phyloP scores from a whole-genome alignment of 1,140 invertebrate genomes.

The Ctenoplectra terminalis region DNA sequence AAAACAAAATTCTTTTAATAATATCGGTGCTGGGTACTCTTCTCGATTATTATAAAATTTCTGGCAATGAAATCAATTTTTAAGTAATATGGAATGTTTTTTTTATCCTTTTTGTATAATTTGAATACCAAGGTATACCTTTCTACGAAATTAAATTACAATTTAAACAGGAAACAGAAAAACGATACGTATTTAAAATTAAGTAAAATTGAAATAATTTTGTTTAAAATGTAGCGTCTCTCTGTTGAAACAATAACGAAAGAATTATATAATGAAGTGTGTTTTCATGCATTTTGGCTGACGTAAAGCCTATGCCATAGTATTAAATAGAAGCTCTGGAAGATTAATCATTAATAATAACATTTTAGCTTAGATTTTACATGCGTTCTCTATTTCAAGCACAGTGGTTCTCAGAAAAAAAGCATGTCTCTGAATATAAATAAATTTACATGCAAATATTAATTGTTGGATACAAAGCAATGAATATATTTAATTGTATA shows the following conservation, averaged over 20 bases:
- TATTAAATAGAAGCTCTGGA: slow-evolving; percentile 52
- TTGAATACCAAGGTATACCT: background rate
- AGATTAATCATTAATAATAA: slow-evolving; percentile 54
- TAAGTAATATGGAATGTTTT: slow-evolving; percentile 2
- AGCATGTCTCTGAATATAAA: background rate
- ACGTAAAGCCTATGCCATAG: slow-evolving; percentile 49
- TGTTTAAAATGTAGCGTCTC: too few species aligned
- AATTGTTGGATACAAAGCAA: background rate
- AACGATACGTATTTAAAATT: too few species aligned
- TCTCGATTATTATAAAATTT: too few species aligned
- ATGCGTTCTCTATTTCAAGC: slow-evolving; percentile 27
- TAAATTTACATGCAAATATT: background rate
- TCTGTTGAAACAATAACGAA: slow-evolving; percentile 10
- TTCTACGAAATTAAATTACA: slow-evolving; percentile 11
- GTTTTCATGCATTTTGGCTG: slow-evolving; percentile 61
- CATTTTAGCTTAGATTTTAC: slow-evolving; percentile 46
- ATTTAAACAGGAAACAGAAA: background rate
- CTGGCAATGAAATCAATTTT: too few species aligned
- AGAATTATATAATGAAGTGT: slow-evolving; percentile 16
- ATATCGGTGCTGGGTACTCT: background rate
- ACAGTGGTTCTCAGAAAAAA: slow-evolving; percentile 16
- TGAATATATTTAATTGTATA: too few species aligned
- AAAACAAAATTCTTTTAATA: background rate
- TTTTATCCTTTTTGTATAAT: slow-evolving; percentile 1
- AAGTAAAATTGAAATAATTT: too few species aligned